A percentile compares a stretch with the other conserved stretches of the same genome.
Conservation (phyloP, 37 sponge, comb jelly and placozoan species). For the Eunapius fragilis region DNA sequence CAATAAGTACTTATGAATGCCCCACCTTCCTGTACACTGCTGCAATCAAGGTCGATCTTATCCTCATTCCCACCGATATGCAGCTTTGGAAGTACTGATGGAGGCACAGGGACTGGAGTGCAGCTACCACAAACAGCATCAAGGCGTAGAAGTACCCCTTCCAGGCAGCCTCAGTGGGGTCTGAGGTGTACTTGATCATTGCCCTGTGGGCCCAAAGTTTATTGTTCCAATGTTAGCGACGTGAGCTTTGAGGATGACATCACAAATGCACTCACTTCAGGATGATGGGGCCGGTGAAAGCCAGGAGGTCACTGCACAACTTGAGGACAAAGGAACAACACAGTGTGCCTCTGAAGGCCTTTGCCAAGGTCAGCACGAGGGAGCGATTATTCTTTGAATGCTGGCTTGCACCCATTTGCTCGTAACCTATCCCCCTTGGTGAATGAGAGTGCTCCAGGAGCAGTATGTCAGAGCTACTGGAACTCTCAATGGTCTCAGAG, state of each 20-base stretch:
- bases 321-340: slow-evolving; percentile 71
- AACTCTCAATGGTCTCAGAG: background rate
- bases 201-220: background rate
- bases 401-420: background rate
- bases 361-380: slow-evolving; percentile 59
- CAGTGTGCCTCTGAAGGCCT: slow-evolving; percentile 69
- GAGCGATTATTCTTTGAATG: slow-evolving; percentile 51
- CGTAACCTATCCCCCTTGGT: background rate
- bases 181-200: slow-evolving; percentile 48
- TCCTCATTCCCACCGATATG: slow-evolving; percentile 71
- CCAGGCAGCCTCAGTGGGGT: slow-evolving; percentile 64
- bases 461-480: background rate
- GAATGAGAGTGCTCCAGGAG: background rate
- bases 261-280: slow-evolving; percentile 79
- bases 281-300: slow-evolving; percentile 85
- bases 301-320: slow-evolving; percentile 60
- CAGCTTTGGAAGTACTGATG: slow-evolving; percentile 88
- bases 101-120: slow-evolving; percentile 75
- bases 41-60: slow-evolving; percentile 69
- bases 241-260: background rate
- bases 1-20: background rate
- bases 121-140: slow-evolving; percentile 72
- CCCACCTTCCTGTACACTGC: slow-evolving; percentile 83
- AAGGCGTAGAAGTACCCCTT: slow-evolving; percentile 79
- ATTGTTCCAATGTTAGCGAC: too few relatives aligned